These are phyloP conservation scores for Oncorhynchus clarkii DNA, from an alignment of 2,113 vertebrate genomes.

Conservation along the genomic window DNA sequence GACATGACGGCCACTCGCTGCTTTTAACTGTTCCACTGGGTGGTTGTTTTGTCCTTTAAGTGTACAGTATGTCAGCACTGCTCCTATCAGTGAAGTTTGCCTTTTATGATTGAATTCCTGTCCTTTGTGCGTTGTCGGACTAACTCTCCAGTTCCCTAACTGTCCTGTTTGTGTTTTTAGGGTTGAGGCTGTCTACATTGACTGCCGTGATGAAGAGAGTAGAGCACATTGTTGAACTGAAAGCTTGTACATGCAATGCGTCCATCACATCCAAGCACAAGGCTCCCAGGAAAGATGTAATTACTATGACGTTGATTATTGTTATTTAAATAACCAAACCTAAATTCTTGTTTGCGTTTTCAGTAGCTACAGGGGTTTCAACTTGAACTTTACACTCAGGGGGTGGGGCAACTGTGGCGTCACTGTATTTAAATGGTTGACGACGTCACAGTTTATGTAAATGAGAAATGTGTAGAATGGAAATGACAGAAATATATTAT, in stretches of 20 bases:
- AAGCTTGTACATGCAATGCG: constrained; percentile 66
- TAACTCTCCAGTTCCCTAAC: too few relatives aligned
- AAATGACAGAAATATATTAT: constrained; percentile 71
- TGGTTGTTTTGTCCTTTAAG: too few relatives aligned
- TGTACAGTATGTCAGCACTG: too few relatives aligned
- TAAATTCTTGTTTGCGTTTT: constrained; percentile 60
- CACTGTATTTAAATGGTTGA: constrained; percentile 34
- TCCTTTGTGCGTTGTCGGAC: too few relatives aligned
- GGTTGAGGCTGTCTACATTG: constrained; percentile 38
- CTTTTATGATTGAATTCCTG: too few relatives aligned
- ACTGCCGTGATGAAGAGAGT: constrained; percentile 23
- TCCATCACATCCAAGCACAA: constrained; percentile 60
- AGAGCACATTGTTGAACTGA: constrained; percentile 43
- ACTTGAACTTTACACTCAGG: constrained; percentile 78
- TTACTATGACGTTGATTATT: constrained; percentile 35
- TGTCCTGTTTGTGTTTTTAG: constrained; percentile 36
- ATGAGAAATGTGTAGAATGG: constrained; percentile 49
- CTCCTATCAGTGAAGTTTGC: too few relatives aligned
- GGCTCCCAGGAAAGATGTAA: constrained; percentile 58
- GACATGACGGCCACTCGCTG: too few relatives aligned
- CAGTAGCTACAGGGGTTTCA: constrained; percentile 60
- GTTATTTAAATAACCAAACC: constrained; percentile 72
- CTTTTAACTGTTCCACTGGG: too few relatives aligned
- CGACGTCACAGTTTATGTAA: constrained; percentile 58
- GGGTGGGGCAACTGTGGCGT: constrained; percentile 60